These are phyloP conservation scores for Dipodomys merriami DNA, from an alignment of 2,113 vertebrate genomes.

Conservation along the genomic window DNA sequence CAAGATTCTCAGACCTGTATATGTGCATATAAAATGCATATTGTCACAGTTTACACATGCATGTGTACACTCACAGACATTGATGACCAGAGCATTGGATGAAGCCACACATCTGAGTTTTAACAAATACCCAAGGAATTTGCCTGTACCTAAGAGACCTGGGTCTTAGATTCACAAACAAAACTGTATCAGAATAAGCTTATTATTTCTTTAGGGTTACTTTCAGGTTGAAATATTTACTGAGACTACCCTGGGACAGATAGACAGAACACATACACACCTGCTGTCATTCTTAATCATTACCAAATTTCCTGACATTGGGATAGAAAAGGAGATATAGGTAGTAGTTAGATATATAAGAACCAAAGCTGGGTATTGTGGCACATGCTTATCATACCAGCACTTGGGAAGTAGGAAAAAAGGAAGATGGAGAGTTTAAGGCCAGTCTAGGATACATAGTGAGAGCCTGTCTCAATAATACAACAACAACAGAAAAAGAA, in stretches of 20 bases:
- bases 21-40: not conserved
- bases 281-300: not conserved
- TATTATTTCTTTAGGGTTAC: not conserved
- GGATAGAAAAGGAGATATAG: not conserved
- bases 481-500: not conserved
- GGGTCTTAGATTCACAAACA: not conserved
- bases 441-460: not conserved
- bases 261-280: not conserved
- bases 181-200: constrained; percentile 22
- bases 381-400: too few species aligned
- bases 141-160: not conserved
- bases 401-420: too few species aligned
- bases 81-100: not conserved
- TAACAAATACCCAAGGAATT: not conserved
- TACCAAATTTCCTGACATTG: not conserved
- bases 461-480: not conserved
- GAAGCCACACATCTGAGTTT: not conserved
- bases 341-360: not conserved
- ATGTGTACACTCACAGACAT: not conserved
- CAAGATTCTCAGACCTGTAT: constrained; percentile 16
- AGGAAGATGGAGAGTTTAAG: not conserved
- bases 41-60: not conserved
- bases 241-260: not conserved
- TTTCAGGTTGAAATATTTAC: constrained; percentile 1
- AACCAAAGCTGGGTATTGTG: not conserved